Percentiles rank a stretch among this genome's conserved stretches.
Evolutionary conservation across 2,113 vertebrate genomes (phyloP).

Genomic region (Austrofundulus limnaeus): DNA sequence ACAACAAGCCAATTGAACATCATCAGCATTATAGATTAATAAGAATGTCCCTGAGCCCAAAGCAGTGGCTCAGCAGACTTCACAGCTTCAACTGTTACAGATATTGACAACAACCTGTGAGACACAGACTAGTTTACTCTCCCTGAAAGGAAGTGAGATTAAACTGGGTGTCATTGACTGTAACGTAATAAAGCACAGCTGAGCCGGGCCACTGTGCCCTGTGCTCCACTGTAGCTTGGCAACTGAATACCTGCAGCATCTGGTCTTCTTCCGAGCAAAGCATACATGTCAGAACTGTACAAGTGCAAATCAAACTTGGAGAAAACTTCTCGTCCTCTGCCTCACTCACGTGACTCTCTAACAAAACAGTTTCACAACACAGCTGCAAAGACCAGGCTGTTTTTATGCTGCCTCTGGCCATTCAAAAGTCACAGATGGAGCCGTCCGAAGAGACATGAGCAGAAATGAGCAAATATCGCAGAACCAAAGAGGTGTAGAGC

Average conservation of each 20-base stretch:
- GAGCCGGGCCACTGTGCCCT: conserved; percentile 33
- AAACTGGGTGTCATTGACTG: conserved; percentile 31
- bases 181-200: conserved; percentile 66
- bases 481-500: too few relatives aligned
- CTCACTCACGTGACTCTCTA: too few relatives aligned
- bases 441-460: too few relatives aligned
- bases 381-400: too few relatives aligned
- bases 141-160: conserved; percentile 23
- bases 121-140: conserved; percentile 17
- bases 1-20: conserved; percentile 31
- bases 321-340: background rate
- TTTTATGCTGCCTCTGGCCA: too few relatives aligned
- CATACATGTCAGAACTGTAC: conserved; percentile 67
- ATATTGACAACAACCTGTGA: conserved; percentile 43
- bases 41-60: conserved; percentile 20
- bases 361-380: too few relatives aligned
- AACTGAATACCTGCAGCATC: conserved; percentile 72
- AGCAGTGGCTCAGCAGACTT: conserved; percentile 6
- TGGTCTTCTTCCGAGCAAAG: conserved; percentile 65
- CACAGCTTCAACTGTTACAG: conserved; percentile 12
- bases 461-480: too few relatives aligned
- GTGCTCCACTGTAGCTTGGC: conserved; percentile 69
- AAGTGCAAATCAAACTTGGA: conserved; percentile 20
- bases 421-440: too few relatives aligned
- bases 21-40: conserved; percentile 39